These are phyloP conservation scores for Protophormia terraenovae DNA, from an alignment of 2,888 invertebrate genomes.

Conservation along the genomic window DNA sequence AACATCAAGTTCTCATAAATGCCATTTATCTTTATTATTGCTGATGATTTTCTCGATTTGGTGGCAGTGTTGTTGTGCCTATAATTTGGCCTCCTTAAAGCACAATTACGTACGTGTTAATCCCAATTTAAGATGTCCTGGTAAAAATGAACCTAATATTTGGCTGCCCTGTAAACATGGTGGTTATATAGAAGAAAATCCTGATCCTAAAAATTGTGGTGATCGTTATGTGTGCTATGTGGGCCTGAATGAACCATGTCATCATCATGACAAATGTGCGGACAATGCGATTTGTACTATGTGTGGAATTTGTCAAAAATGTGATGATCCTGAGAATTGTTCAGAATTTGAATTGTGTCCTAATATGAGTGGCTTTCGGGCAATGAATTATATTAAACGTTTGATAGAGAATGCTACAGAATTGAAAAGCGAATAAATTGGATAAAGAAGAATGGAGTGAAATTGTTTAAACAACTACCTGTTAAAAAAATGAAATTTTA, in stretches of 20 bases:
- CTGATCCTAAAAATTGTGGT: constrained; percentile 31
- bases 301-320: constrained; percentile 54
- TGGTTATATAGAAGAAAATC: constrained; percentile 32
- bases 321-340: constrained; percentile 6
- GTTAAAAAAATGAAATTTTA: too few relatives aligned
- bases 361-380: not conserved
- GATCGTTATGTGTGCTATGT: constrained; percentile 45
- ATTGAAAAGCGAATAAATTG: not conserved
- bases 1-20: not conserved
- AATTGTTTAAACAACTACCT: too few relatives aligned
- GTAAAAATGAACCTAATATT: constrained; percentile 19
- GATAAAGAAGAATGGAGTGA: too few relatives aligned
- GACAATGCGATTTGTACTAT: constrained; percentile 25
- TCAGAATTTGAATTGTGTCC: constrained; percentile 1
- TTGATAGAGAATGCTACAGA: not conserved
- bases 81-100: not conserved
- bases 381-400: not conserved
- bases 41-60: not conserved
- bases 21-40: not conserved
- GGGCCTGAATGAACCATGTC: constrained; percentile 19
- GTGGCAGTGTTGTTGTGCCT: not conserved
- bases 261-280: constrained; percentile 33
- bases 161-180: constrained; percentile 23
- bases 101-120: not conserved
- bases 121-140: constrained; percentile 23